Base-by-base conservation (phyloP, 2,113 vertebrate species). In the Nerophis ophidion region DNA sequence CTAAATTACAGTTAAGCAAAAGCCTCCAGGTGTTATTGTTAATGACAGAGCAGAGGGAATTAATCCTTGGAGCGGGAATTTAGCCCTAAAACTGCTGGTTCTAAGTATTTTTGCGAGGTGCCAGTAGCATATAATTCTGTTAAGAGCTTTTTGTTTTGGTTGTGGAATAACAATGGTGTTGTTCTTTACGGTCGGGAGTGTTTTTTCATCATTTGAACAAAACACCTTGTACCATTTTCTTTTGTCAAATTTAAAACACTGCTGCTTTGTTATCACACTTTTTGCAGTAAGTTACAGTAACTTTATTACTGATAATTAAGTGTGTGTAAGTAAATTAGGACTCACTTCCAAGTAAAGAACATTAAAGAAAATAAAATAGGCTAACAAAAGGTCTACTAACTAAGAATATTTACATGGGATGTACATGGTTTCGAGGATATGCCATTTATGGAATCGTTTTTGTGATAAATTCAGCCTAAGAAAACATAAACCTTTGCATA, bases 21-120 rank as follows among this genome's bases (percentile, higher is more conserved):
- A 51, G 48, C 40, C 57, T 68, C 65, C 76, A 81, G 75, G 79
- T 83, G 79, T 78, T 64, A 78, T 57, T 55, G 70, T 49, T 55
- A 8, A 61, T 60, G 48, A 51, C 12, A 63, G 11, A 46, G 38
- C 69, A 6, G 55, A 56, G 42, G 47, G 45, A 54, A 60, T 38
- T 60, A 40, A 52, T 57, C 46, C 57, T 68, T n/a, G 38, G 14
- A 63, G 68, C 47, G 57, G 52, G 13, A 71, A 26, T 75, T 69
- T 64, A 70, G 26, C 48, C 34, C 47, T 17, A 50, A 69, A 53
- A 66, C 51, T 52, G 19, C 63, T 70, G 55, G 19, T 72, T 79
- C 50, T 33, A 65, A 11, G 1, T 45, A 6, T 6, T 54, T 74
- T 61, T 45, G 62, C 50, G 67, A 62, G 55, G 67, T 46, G 49